Percentiles rank a stretch among this genome's conserved stretches.
phyloP scores from a whole-genome alignment of 2,888 invertebrate genomes.

The Shargacucullia verbasci region DNA sequence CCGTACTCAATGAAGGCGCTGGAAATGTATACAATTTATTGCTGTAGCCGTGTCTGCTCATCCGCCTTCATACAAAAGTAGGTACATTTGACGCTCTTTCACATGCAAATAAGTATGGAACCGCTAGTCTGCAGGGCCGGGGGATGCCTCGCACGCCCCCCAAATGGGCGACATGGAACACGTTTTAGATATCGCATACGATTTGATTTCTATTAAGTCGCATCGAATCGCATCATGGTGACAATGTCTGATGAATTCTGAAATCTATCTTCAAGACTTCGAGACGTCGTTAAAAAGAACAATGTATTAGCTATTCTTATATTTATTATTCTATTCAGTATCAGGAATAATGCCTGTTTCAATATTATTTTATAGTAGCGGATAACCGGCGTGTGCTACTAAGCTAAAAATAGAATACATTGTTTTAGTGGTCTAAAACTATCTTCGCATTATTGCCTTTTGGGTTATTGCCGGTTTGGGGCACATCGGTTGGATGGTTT shows the following conservation, averaged over 20 bases:
- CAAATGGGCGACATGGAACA: slow-evolving; percentile 73
- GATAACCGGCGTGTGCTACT: too few relatives aligned
- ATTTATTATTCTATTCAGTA: too few relatives aligned
- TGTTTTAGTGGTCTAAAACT: too few relatives aligned
- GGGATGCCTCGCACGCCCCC: slow-evolving; percentile 43
- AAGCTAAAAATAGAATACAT: too few relatives aligned
- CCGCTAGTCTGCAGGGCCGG: slow-evolving; percentile 46
- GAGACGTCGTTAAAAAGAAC: too few relatives aligned
- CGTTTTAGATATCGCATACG: slow-evolving; percentile 81
- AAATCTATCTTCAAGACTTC: not conserved
- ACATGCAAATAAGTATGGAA: slow-evolving; percentile 74
- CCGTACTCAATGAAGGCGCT: slow-evolving; percentile 45
- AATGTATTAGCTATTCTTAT: too few relatives aligned
- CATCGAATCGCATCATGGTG: slow-evolving; percentile 11
- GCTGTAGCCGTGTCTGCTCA: slow-evolving; percentile 58
- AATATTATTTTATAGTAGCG: too few relatives aligned
- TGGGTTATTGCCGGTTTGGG: too few relatives aligned
- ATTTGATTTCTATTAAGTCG: slow-evolving; percentile 76
- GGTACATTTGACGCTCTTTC: slow-evolving; percentile 72
- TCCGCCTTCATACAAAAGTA: slow-evolving; percentile 64
- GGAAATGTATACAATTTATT: slow-evolving; percentile 65
- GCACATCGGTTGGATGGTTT: too few relatives aligned
- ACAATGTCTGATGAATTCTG: not conserved
- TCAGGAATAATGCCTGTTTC: too few relatives aligned
- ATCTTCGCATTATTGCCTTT: too few relatives aligned